Conservation (phyloP, 2,113 vertebrate genomes). For the Paramormyrops kingsleyae region DNA sequence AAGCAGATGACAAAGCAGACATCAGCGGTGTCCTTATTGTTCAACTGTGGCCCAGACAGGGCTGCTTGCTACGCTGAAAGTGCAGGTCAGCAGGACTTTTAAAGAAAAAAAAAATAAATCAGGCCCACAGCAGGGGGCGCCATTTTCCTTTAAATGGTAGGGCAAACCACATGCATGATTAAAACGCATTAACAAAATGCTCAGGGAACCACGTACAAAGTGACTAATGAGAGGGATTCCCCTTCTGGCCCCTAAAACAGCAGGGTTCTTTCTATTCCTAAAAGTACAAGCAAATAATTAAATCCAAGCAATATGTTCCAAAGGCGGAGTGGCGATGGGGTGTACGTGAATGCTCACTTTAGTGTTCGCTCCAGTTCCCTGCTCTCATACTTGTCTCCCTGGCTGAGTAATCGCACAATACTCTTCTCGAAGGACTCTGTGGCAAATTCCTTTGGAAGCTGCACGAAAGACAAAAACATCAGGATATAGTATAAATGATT, state of each 20-base stretch:
- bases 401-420: constrained; percentile 79
- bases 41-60: background rate
- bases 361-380: constrained; percentile 75
- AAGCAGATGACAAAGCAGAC: background rate
- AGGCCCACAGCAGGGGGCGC: constrained; percentile 7
- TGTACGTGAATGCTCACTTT: constrained; percentile 57
- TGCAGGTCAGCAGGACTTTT: background rate
- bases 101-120: background rate
- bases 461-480: constrained; percentile 18
- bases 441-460: constrained; percentile 89
- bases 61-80: constrained; percentile 23
- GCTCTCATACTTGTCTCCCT: constrained; percentile 73
- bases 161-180: background rate
- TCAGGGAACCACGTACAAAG: background rate
- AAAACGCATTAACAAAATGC: background rate
- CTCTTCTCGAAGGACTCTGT: constrained; percentile 83
- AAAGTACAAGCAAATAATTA: background rate
- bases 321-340: background rate
- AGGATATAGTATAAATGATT: background rate
- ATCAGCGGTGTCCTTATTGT: background rate
- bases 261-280: background rate
- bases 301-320: background rate
- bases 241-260: background rate
- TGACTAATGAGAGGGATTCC: background rate
- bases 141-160: constrained; percentile 9